Percentiles rank a stretch among this genome's conserved stretches.
Evolutionary conservation across 2,113 vertebrate genomes (phyloP).

Genomic region (Aix galericulata): DNA sequence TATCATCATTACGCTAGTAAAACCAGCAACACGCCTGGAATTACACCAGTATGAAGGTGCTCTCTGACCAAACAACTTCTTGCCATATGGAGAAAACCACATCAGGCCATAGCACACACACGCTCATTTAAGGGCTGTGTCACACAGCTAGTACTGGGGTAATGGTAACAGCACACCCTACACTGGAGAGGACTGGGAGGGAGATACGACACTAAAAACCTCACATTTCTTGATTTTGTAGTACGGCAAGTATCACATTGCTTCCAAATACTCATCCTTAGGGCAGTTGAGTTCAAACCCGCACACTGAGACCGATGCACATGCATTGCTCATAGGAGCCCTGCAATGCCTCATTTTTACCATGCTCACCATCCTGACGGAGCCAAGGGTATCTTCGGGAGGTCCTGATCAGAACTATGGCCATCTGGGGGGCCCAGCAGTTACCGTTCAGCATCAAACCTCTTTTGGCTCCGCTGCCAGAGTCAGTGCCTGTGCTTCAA

Average conservation of each 20-base stretch:
- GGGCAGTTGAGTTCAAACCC: not conserved
- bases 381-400: not conserved
- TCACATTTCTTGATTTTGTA: not conserved
- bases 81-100: not conserved
- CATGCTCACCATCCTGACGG: not conserved
- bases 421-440: not conserved
- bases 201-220: not conserved
- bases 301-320: not conserved
- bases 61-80: not conserved
- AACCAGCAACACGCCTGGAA: not conserved
- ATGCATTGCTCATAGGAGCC: fast-evolving
- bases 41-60: not conserved
- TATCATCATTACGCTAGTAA: not conserved
- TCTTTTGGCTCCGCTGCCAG: not conserved
- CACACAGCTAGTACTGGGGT: fast-evolving
- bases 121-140: not conserved
- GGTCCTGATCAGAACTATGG: fast-evolving
- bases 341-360: not conserved
- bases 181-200: not conserved
- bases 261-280: not conserved
- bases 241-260: not conserved
- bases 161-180: not conserved
- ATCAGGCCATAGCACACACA: not conserved
- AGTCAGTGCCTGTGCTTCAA: not conserved
- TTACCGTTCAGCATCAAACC: not conserved